A percentile compares a stretch with the other conserved stretches of the same genome.
These are phyloP conservation scores for Selenia dentaria DNA, from an alignment of 2,888 invertebrate species.

Conservation along the genomic window DNA sequence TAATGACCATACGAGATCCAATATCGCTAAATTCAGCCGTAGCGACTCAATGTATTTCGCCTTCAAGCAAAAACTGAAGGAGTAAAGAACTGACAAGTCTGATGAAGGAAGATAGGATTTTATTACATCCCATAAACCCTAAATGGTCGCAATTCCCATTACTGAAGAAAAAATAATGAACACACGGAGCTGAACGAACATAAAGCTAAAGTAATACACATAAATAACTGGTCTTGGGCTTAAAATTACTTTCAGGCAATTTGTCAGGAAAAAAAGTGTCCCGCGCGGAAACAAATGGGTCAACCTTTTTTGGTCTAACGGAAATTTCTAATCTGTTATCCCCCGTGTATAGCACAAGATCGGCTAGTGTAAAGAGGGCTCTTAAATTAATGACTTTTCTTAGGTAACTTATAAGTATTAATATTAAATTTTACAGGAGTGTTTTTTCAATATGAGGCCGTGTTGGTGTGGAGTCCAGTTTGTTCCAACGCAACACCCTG, in stretches of 20 bases:
- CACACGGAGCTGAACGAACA: conserved; percentile 43
- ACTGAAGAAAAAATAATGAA: conserved; percentile 37
- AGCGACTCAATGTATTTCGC: too few species aligned
- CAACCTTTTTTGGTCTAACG: conserved; percentile 70
- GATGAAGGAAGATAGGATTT: conserved; percentile 26
- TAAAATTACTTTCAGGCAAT: conserved; percentile 80
- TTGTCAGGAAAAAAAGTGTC: conserved; percentile 77
- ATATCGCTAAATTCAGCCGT: too few species aligned
- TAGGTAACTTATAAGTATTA: too few species aligned
- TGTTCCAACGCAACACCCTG: too few species aligned
- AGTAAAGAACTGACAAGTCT: conserved; percentile 17
- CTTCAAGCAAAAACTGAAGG: not conserved
- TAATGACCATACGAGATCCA: too few species aligned
- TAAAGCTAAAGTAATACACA: conserved; percentile 65
- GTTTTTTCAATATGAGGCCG: too few species aligned
- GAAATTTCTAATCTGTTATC: conserved; percentile 70
- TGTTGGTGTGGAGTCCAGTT: too few species aligned
- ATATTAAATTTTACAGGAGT: too few species aligned
- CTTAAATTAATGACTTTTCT: not conserved
- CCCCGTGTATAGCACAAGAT: conserved; percentile 49
- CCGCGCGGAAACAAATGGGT: conserved; percentile 67
- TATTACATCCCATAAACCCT: conserved; percentile 28
- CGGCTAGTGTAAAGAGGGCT: conserved; percentile 34
- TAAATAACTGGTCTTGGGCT: conserved; percentile 74
- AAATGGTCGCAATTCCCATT: conserved; percentile 34